These are phyloP conservation scores for Melitaea athalia DNA, from an alignment of 2,888 invertebrate genomes.

Conservation along the genomic window DNA sequence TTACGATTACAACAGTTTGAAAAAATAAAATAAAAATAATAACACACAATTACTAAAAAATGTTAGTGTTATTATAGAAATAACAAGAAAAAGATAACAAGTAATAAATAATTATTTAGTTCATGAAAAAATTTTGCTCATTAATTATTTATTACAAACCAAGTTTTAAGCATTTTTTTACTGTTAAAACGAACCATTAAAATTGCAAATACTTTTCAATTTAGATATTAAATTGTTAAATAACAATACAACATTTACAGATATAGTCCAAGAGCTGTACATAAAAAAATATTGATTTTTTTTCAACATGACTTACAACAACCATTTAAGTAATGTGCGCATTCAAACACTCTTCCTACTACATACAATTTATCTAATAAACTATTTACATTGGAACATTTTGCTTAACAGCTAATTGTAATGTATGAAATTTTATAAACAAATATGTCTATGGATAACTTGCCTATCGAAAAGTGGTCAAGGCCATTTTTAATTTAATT, in stretches of 20 bases:
- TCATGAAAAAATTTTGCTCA: too few relatives aligned
- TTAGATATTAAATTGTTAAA: background rate
- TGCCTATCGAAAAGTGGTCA: too few relatives aligned
- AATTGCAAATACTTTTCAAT: background rate
- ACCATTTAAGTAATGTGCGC: constrained; percentile 39
- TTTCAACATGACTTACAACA: constrained; percentile 27
- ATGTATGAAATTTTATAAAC: too few relatives aligned
- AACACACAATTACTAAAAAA: background rate
- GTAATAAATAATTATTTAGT: background rate
- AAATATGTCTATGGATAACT: too few relatives aligned
- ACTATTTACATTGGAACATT: constrained; percentile 39
- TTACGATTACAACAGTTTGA: background rate
- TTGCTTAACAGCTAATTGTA: constrained; percentile 28
- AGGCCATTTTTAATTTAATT: too few relatives aligned
- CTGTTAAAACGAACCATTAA: background rate
- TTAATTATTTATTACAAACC: too few relatives aligned
- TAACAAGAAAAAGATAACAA: background rate
- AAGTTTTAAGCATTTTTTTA: too few relatives aligned
- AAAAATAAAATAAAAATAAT: too few relatives aligned
- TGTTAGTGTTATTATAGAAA: too few relatives aligned
- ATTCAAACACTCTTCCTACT: constrained; percentile 37
- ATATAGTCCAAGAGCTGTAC: constrained; percentile 20
- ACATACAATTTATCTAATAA: constrained; percentile 36
- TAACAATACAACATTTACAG: constrained; percentile 1
- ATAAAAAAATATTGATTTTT: constrained; percentile 10